These are phyloP conservation scores for Euplagia quadripunctaria DNA, from an alignment of 2,888 invertebrate species.

Conservation along the genomic window DNA sequence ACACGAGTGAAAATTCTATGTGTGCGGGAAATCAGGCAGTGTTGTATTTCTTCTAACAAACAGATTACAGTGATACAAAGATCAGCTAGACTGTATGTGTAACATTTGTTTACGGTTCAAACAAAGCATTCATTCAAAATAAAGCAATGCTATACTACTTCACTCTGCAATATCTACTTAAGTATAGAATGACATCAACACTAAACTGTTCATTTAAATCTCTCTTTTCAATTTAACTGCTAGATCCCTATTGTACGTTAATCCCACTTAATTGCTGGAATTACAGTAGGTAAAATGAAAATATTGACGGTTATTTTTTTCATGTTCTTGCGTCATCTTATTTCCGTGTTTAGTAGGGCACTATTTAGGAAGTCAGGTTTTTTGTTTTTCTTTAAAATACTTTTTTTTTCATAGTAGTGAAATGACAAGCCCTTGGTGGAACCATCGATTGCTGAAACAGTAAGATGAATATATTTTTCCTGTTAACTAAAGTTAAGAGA, in stretches of 20 bases:
- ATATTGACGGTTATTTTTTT: neutral
- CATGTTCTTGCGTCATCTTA: neutral
- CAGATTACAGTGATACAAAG: too few species aligned
- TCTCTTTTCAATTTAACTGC: conserved; percentile 19
- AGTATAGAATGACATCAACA: neutral
- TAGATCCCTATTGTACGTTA: neutral
- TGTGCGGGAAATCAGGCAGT: too few species aligned
- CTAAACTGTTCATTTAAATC: neutral
- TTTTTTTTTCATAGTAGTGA: neutral
- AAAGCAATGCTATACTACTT: neutral
- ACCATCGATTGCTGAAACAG: too few species aligned
- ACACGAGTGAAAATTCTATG: too few species aligned
- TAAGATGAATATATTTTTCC: neutral
- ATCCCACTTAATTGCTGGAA: neutral
- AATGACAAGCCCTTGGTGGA: neutral
- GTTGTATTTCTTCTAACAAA: too few species aligned
- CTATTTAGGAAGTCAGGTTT: neutral
- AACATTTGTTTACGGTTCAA: neutral
- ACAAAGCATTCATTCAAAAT: neutral
- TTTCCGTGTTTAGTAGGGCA: neutral
- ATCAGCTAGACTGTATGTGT: neutral
- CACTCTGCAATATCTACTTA: neutral
- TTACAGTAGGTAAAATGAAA: neutral
- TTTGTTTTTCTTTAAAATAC: neutral
- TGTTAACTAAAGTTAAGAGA: neutral